Evolutionary conservation across 2,113 vertebrate genomes (phyloP).

Genomic region (Triplophysa tibetana): DNA sequence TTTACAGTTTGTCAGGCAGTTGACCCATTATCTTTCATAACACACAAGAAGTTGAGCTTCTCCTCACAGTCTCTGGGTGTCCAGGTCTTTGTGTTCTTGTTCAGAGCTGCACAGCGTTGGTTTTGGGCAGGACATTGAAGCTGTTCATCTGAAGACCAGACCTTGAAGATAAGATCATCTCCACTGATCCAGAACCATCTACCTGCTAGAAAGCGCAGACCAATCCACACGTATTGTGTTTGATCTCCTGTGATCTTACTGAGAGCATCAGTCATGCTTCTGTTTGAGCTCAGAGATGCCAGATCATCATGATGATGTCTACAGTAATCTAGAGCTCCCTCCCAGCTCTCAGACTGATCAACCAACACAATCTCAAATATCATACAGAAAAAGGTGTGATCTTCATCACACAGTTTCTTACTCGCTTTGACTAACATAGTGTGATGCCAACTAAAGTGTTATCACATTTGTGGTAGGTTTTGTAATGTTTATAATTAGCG

Average conservation of each 20-base stretch:
- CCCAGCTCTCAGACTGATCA: slow-evolving; percentile 4
- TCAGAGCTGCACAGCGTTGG: slow-evolving; percentile 20
- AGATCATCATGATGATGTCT: neutral
- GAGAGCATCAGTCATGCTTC: neutral
- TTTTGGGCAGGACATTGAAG: slow-evolving; percentile 6
- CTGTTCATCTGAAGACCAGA: neutral
- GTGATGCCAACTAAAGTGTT: too few relatives aligned
- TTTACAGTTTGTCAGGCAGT: too few relatives aligned
- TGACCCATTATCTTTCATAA: too few relatives aligned
- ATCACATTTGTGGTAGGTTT: too few relatives aligned
- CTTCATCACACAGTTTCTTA: too few relatives aligned
- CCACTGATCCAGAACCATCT: slow-evolving; percentile 18
- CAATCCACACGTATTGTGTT: slow-evolving; percentile 14
- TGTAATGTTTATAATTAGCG: too few relatives aligned
- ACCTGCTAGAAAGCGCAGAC: slow-evolving; percentile 16
- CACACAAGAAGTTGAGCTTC: slow-evolving; percentile 21
- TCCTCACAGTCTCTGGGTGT: slow-evolving; percentile 25
- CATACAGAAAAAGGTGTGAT: slow-evolving; percentile 24
- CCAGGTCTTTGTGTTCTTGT: neutral
- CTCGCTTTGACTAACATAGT: too few relatives aligned
- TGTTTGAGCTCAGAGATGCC: neutral
- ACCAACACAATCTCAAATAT: neutral
- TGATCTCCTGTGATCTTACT: neutral
- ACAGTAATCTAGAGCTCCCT: slow-evolving; percentile 30
- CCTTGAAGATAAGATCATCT: neutral